phyloP scores from a whole-genome alignment of 2,113 vertebrate species.

The Canis aureus region DNA sequence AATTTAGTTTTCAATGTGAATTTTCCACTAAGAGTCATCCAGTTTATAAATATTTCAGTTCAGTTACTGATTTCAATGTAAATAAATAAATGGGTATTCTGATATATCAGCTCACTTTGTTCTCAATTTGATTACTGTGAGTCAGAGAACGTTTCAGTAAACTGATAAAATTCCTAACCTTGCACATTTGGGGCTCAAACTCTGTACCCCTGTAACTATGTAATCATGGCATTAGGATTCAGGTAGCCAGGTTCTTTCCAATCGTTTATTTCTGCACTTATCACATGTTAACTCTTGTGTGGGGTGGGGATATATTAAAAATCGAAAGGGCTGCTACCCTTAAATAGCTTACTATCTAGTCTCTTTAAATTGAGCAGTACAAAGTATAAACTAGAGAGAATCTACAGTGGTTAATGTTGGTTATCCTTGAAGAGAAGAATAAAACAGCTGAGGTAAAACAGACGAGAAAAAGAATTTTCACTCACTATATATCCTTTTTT shows the following conservation, averaged over 20 bases:
- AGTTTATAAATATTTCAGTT: neutral
- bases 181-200: neutral
- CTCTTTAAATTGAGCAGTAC: neutral
- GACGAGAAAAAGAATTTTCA: neutral
- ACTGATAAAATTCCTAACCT: neutral
- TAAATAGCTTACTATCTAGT: neutral
- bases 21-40: neutral
- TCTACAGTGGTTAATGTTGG: neutral
- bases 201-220: neutral
- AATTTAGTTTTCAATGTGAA: neutral
- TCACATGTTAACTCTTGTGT: neutral
- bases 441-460: neutral
- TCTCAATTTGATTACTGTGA: neutral
- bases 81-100: neutral
- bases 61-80: neutral
- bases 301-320: neutral
- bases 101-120: neutral
- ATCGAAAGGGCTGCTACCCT: neutral
- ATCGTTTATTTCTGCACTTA: neutral
- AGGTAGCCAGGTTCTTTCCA: neutral
- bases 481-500: neutral
- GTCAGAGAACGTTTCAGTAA: neutral
- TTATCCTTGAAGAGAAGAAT: neutral
- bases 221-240: neutral
- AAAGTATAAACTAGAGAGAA: neutral